Percentiles rank a stretch among this genome's conserved stretches.
phyloP scores from a whole-genome alignment of 2,797 vertebrate species.

The Macropus fuliginosus region DNA sequence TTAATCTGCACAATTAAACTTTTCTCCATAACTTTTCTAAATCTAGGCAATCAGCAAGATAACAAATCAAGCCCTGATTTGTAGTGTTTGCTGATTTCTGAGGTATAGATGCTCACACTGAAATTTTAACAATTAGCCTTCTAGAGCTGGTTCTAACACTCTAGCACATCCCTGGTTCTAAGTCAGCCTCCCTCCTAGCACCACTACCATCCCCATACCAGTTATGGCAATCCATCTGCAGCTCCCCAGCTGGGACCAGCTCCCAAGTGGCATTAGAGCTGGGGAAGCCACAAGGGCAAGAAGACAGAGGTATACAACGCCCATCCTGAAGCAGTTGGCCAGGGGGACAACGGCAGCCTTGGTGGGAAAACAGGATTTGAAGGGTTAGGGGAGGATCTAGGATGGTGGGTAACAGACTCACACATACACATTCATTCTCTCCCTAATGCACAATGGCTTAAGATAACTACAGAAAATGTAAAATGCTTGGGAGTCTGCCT shows the following conservation, averaged over 20 bases:
- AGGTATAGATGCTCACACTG: neutral
- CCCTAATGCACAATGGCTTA: neutral
- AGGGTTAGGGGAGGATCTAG: fast-evolving
- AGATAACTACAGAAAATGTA: neutral
- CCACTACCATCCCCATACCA: constrained; percentile 85
- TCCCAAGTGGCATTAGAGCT: constrained; percentile 86
- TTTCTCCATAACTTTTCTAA: neutral
- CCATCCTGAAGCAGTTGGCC: constrained; percentile 90
- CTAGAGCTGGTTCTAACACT: neutral
- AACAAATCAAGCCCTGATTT: neutral
- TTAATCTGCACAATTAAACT: neutral
- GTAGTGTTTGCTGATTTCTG: neutral
- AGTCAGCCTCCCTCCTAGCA: fast-evolving
- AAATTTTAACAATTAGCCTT: neutral
- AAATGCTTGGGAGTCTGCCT: neutral
- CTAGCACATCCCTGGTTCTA: neutral
- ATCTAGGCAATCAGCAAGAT: neutral
- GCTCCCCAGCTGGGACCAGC: constrained; percentile 81
- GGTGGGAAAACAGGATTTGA: neutral
- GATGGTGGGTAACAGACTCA: neutral
- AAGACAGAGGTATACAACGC: constrained; percentile 85
- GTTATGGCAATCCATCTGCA: constrained; percentile 87
- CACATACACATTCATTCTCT: neutral
- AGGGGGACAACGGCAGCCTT: constrained; percentile 92
- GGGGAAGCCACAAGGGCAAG: constrained; percentile 91